Conservation (phyloP, 2,888 invertebrate species). For the Machimus rusticus region DNA sequence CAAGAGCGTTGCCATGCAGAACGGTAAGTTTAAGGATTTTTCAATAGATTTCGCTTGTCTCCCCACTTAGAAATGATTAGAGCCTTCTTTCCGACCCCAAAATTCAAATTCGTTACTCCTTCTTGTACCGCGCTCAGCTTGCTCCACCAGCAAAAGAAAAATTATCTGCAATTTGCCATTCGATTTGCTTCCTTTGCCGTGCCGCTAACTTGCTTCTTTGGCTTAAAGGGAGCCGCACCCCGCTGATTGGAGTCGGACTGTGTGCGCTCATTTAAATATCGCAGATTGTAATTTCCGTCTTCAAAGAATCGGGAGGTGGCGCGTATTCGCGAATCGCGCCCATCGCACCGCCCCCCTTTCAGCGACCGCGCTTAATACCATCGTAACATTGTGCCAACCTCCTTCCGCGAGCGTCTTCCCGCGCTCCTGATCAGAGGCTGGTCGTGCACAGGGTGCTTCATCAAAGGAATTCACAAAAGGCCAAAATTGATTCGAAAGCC, state of each 20-base stretch:
- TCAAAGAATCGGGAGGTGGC: not conserved
- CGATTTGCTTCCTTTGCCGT: constrained; percentile 32
- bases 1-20: constrained; percentile 94
- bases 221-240: not conserved
- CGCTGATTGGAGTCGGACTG: constrained; percentile 7
- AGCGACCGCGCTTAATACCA: not conserved
- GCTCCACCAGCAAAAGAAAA: not conserved
- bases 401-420: not conserved
- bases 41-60: not conserved
- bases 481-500: not conserved
- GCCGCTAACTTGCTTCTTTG: not conserved
- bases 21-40: constrained; percentile 71
- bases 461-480: not conserved
- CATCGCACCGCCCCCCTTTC: not conserved
- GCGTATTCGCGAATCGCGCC: not conserved
- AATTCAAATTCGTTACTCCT: not conserved
- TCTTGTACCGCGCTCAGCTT: not conserved
- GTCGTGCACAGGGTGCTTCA: not conserved
- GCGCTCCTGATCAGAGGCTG: not conserved
- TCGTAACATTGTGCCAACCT: not conserved
- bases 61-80: constrained; percentile 13
- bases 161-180: constrained; percentile 41
- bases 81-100: not conserved
- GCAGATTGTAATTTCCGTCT: constrained; percentile 31
- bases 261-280: constrained; percentile 20